These are phyloP conservation scores for Octodonta nipae DNA, from an alignment of 2,888 invertebrate genomes.

Conservation along the genomic window DNA sequence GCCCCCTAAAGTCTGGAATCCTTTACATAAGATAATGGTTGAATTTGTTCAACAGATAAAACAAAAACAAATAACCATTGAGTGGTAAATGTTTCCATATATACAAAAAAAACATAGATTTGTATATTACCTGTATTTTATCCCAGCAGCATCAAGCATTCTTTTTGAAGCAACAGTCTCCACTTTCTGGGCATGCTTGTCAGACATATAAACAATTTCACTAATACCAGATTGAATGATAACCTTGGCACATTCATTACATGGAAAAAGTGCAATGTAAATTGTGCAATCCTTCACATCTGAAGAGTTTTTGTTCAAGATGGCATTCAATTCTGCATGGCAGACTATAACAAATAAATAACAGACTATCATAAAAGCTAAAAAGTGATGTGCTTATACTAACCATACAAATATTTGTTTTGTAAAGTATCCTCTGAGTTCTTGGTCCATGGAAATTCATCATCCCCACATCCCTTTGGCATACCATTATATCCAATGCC, in stretches of 20 bases:
- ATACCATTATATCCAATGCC: slow-evolving; percentile 96
- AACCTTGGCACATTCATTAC: slow-evolving; percentile 94
- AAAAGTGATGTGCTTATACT: no score
- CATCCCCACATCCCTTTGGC: slow-evolving; percentile 80
- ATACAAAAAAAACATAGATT: not conserved
- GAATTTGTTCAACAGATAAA: no score
- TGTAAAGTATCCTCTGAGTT: slow-evolving; percentile 45
- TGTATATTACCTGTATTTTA: slow-evolving; percentile 54
- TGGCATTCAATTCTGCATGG: slow-evolving; percentile 96
- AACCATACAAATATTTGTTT: slow-evolving; percentile 78
- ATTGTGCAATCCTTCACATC: slow-evolving; percentile 68
- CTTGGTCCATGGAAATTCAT: slow-evolving; percentile 81
- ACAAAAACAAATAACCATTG: slow-evolving; percentile 4
- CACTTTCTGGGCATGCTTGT: slow-evolving; percentile 60
- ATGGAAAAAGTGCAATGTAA: slow-evolving; percentile 86
- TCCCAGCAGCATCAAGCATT: slow-evolving; percentile 69
- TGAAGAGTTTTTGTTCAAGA: slow-evolving; percentile 74
- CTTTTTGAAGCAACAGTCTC: slow-evolving; percentile 61
- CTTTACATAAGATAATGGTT: no score
- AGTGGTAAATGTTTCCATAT: not conserved
- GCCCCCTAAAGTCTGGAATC: no score
- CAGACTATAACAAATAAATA: slow-evolving; percentile 56
- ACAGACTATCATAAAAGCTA: not conserved
- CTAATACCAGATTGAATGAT: slow-evolving; percentile 87
- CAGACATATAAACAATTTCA: slow-evolving; percentile 65